These are phyloP conservation scores for Bettongia penicillata DNA, from an alignment of 2,113 vertebrate species.

Conservation along the genomic window DNA sequence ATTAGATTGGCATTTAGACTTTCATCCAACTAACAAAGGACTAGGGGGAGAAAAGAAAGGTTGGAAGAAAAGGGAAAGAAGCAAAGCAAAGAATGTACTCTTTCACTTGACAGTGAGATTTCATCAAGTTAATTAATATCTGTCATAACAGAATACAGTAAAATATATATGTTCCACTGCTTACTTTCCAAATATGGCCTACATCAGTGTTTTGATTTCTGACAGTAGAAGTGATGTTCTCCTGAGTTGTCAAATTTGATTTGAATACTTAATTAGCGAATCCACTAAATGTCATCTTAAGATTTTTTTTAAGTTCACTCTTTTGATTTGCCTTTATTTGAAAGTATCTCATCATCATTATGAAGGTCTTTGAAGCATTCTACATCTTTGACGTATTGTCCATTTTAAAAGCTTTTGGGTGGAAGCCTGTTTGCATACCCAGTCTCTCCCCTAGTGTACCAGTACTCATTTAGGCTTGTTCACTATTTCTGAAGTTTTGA, in stretches of 20 bases:
- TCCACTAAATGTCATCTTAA: slow-evolving; percentile 58
- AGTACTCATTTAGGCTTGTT: slow-evolving; percentile 44
- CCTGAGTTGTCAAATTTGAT: slow-evolving; percentile 65
- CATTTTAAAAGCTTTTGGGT: slow-evolving; percentile 49
- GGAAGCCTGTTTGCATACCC: slow-evolving; percentile 33
- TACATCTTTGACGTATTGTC: slow-evolving; percentile 39
- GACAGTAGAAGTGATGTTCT: slow-evolving; percentile 64
- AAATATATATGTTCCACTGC: slow-evolving; percentile 37
- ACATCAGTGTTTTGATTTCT: slow-evolving; percentile 62
- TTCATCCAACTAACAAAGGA: slow-evolving; percentile 48
- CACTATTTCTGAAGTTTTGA: slow-evolving; percentile 16
- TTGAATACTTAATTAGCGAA: slow-evolving; percentile 66
- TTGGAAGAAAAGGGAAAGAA: slow-evolving; percentile 33
- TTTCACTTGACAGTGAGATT: slow-evolving; percentile 61
- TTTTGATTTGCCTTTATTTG: slow-evolving; percentile 49
- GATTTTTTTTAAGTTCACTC: slow-evolving; percentile 38
- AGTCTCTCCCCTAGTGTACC: slow-evolving; percentile 21
- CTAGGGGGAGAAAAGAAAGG: background rate
- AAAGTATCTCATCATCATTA: slow-evolving; percentile 39
- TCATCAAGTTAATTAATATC: slow-evolving; percentile 67
- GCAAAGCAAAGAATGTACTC: slow-evolving; percentile 46
- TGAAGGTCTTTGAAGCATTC: slow-evolving; percentile 39
- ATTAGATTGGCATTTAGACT: slow-evolving; percentile 49
- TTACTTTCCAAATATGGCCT: slow-evolving; percentile 66
- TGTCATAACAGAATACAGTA: slow-evolving; percentile 58